These are phyloP conservation scores for Neoascia interrupta DNA, from an alignment of 2,888 invertebrate species.

Conservation along the genomic window DNA sequence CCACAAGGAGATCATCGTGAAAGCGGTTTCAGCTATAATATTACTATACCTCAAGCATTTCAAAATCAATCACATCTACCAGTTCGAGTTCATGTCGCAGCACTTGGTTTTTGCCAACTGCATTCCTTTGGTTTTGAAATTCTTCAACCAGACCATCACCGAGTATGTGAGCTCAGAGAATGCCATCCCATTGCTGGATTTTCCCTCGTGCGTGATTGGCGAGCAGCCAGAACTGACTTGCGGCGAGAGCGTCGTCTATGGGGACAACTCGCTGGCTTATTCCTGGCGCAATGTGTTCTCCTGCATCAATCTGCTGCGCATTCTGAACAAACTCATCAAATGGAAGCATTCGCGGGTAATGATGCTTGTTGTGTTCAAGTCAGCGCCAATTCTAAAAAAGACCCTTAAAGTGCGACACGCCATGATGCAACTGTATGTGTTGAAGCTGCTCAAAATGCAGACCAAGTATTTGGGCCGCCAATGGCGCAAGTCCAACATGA, in stretches of 20 bases:
- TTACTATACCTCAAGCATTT: conserved; percentile 97
- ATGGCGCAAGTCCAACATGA: conserved; percentile 99
- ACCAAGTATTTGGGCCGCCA: conserved; percentile 99
- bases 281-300: conserved; percentile 99
- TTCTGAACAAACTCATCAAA: conserved; percentile 98
- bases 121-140: conserved; percentile 98
- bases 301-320: conserved; percentile 96
- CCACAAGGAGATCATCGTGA: conserved; percentile 99
- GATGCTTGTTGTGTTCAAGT: conserved; percentile 99
- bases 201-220: conserved; percentile 97
- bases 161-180: conserved; percentile 97
- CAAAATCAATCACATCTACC: conserved; percentile 97
- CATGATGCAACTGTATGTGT: conserved; percentile 98
- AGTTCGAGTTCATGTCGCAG: conserved; percentile 99
- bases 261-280: conserved; percentile 84
- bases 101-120: conserved; percentile 99
- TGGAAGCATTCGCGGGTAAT: conserved; percentile 99
- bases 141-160: conserved; percentile 98
- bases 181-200: conserved; percentile 94
- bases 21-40: conserved; percentile 94
- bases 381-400: conserved; percentile 97
- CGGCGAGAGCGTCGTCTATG: conserved; percentile 92
- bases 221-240: conserved; percentile 94
- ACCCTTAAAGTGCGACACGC: conserved; percentile 97
- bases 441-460: conserved; percentile 99